Evolutionary conservation across 2,113 vertebrate genomes (phyloP).

Genomic region (Physeter macrocephalus): DNA sequence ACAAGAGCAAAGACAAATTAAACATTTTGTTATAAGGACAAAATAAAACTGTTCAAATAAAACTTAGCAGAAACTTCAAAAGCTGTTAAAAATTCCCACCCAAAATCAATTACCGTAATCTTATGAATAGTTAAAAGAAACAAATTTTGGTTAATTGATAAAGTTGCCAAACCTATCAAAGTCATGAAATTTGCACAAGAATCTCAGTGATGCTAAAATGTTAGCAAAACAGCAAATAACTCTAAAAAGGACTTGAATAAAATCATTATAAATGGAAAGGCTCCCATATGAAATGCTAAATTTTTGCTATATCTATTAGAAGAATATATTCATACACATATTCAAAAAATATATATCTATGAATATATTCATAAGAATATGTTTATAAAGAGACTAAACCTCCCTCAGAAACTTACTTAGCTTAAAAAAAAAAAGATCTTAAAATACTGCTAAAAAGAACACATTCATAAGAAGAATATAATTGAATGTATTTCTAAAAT

Average conservation of each 20-base stretch:
- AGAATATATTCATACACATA: not conserved
- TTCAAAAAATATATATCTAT: conserved; percentile 1
- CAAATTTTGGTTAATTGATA: not conserved
- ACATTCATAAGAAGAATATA: not conserved
- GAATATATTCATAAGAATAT: conserved; percentile 40
- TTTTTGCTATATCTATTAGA: not conserved
- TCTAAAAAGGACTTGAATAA: not conserved
- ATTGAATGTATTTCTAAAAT: conserved; percentile 33
- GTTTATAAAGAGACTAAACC: conserved; percentile 9
- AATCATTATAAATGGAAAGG: not conserved
- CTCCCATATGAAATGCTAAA: not conserved
- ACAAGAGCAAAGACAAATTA: not conserved
- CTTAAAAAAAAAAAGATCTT: conserved; percentile 2
- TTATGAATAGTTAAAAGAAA: not conserved
- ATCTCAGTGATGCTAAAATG: not conserved
- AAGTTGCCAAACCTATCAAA: not conserved
- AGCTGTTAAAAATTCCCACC: not conserved
- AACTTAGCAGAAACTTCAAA: not conserved
- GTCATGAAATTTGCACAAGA: not conserved
- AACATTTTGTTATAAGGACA: not conserved
- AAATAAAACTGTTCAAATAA: conserved; percentile 10
- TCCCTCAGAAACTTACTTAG: not conserved
- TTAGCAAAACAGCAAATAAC: conserved; percentile 28
- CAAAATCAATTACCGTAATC: not conserved
- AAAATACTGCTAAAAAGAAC: conserved; percentile 9